Evolutionary conservation across 2,113 vertebrate species (phyloP), one percentile per base, ranked within the genome.

Genomic region (Tretioscincus oriximinensis): DNA sequence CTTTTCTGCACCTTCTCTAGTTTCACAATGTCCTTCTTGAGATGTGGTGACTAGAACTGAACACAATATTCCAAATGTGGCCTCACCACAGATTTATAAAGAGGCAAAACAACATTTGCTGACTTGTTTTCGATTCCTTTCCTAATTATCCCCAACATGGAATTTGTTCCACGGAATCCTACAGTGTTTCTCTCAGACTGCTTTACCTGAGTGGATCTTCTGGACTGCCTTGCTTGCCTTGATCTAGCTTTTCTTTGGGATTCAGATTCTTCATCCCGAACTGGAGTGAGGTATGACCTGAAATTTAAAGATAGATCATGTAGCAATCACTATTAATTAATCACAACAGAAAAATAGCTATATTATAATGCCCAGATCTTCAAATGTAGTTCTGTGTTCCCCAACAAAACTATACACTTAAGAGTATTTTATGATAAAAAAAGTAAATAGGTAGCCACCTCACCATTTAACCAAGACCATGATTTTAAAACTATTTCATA

Each of bases 241-340:
- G 98, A 99, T 89, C 98, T 97, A 89, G 98, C 98, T 96, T 97
- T 99, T 95, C 98, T 98, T 95, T 99, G 98, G 86, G 98, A 99
- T 92, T 99, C 98, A 0, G 98, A 99, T 84, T 99, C 98, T 95
- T 99, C 98, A 88, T 99, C 98, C 84, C 98, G 95, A 91, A 99
- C 98, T 89, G 98, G 98, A 89, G 98, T 99, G 95, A 99, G 97
- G 93, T 99, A 99, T 86, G 98, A 99, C 94, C 98, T 99, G 85
- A 69, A 83, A 81, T 90, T 89, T 84, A 88, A 92, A 93, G 81
- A 86, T 84, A 78, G 67, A 14, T 86, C 78, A 90, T 47, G 14
- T 7, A 7, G 7, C 87, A 70, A 77, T 45, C 69, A 85, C 58
- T 31, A 22, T 66, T 76, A 1, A 86, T 83, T 24, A 45, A 66